Percentiles rank a stretch among this genome's conserved stretches.
These are phyloP conservation scores for Drosophila multiciliata DNA, from an alignment of 2,888 invertebrate genomes.

Conservation along the genomic window DNA sequence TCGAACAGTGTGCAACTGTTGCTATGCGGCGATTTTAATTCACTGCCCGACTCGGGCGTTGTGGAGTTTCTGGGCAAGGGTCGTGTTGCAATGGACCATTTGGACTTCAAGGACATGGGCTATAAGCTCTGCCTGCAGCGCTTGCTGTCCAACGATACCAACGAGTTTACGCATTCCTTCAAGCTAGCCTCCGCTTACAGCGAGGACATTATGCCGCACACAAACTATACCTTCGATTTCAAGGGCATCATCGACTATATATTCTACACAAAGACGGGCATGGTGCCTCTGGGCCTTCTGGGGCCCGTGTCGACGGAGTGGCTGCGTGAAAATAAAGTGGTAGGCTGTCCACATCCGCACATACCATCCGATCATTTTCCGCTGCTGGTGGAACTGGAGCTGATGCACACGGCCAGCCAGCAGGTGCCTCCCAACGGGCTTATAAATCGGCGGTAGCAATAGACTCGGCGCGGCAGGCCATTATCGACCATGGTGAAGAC, in stretches of 20 bases:
- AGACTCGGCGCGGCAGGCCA: slow-evolving; percentile 77
- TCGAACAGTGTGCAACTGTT: slow-evolving; percentile 94
- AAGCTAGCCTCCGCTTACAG: slow-evolving; percentile 97
- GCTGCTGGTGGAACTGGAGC: slow-evolving; percentile 94
- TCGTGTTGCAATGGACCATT: slow-evolving; percentile 95
- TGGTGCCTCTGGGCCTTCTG: slow-evolving; percentile 97
- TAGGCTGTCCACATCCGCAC: slow-evolving; percentile 99
- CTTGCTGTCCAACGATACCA: slow-evolving; percentile 94
- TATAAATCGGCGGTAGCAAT: slow-evolving; percentile 93
- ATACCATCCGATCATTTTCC: slow-evolving; percentile 99
- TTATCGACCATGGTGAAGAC: slow-evolving; percentile 57
- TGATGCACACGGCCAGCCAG: slow-evolving; percentile 91
- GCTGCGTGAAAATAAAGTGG: slow-evolving; percentile 97
- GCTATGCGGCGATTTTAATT: slow-evolving; percentile 99
- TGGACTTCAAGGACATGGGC: slow-evolving; percentile 97
- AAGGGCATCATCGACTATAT: slow-evolving; percentile 99
- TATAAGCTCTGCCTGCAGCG: slow-evolving; percentile 96
- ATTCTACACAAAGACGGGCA: slow-evolving; percentile 97
- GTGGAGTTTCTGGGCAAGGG: slow-evolving; percentile 97
- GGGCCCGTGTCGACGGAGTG: slow-evolving; percentile 97
- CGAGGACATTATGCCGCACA: slow-evolving; percentile 98
- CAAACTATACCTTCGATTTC: slow-evolving; percentile 99
- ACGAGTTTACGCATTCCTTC: slow-evolving; percentile 98
- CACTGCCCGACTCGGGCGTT: slow-evolving; percentile 98
- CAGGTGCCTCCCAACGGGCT: slow-evolving; percentile 91